Evolutionary conservation across 2,797 vertebrate species (phyloP).

Genomic region (Apogon hyalosoma): DNA sequence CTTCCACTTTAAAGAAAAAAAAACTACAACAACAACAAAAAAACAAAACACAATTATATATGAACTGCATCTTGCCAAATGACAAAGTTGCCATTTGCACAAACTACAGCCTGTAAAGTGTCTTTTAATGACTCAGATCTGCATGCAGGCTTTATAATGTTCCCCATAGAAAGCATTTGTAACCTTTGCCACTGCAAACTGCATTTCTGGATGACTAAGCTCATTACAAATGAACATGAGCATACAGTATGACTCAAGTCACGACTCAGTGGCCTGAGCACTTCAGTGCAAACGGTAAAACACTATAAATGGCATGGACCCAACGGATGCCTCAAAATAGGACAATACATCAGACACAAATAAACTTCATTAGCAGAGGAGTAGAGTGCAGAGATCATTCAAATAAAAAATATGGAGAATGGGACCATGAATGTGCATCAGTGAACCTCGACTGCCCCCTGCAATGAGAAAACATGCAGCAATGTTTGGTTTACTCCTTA

Average conservation of each 20-base stretch:
- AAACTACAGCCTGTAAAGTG: conserved; percentile 10
- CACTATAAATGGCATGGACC: conserved; percentile 4
- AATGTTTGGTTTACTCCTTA: conserved; percentile 6
- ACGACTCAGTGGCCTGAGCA: conserved; percentile 1
- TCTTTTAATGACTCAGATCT: conserved; percentile 40
- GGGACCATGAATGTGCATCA: conserved; percentile 20
- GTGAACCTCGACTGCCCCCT: conserved; percentile 1
- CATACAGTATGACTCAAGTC: conserved; percentile 42
- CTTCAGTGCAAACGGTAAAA: conserved; percentile 10
- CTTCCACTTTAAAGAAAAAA: background rate
- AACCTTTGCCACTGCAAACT: conserved; percentile 16
- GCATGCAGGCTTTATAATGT: conserved; percentile 9
- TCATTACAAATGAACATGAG: conserved; percentile 26
- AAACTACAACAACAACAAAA: too few relatives aligned
- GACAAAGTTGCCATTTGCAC: conserved; percentile 35
- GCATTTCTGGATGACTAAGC: conserved; percentile 44
- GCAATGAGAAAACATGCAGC: conserved; percentile 17
- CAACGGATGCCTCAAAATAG: conserved; percentile 13
- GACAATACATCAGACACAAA: conserved; percentile 13
- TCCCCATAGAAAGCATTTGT: conserved; percentile 25
- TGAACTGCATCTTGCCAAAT: background rate
- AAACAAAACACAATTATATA: conserved; percentile 4
- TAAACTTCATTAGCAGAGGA: background rate
- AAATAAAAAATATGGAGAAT: conserved; percentile 24
- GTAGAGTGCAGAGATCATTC: conserved; percentile 4